phyloP scores from a whole-genome alignment of 2,113 vertebrate species.

The Dasyurus viverrinus region DNA sequence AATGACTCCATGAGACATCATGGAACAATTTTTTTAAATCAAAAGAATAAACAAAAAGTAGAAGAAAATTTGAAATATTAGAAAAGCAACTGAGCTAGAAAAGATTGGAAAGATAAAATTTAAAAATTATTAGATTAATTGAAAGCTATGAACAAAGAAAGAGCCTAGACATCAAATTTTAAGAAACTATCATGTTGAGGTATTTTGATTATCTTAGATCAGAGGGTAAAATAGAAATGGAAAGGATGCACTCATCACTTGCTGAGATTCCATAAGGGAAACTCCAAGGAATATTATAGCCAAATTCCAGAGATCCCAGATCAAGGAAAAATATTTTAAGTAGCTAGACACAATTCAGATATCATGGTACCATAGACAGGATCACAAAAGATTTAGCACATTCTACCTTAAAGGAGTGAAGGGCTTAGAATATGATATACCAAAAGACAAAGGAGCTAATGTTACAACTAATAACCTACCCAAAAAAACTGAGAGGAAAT shows the following conservation, averaged over 20 bases:
- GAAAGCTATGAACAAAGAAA: not conserved
- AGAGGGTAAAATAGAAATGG: not conserved
- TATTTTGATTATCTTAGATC: not conserved
- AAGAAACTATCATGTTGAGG: not conserved
- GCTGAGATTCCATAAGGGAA: not conserved
- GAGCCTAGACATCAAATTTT: not conserved
- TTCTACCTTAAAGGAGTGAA: not conserved
- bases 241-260: not conserved
- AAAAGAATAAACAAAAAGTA: not conserved
- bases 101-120: not conserved
- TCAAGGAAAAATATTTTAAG: not conserved
- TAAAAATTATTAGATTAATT: not conserved
- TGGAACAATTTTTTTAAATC: not conserved
- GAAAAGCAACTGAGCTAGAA: not conserved
- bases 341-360: not conserved
- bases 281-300: not conserved
- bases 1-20: not conserved
- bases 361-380: not conserved
- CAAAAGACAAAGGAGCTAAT: not conserved
- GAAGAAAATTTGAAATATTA: not conserved
- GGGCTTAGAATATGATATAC: not conserved
- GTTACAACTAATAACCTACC: not conserved
- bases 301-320: not conserved
- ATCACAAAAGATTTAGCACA: not conserved
- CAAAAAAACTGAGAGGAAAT: not conserved